Percentiles rank a stretch among this genome's conserved stretches.
Conservation (phyloP, 2,888 invertebrate species). For the Parnassius smintheus region DNA sequence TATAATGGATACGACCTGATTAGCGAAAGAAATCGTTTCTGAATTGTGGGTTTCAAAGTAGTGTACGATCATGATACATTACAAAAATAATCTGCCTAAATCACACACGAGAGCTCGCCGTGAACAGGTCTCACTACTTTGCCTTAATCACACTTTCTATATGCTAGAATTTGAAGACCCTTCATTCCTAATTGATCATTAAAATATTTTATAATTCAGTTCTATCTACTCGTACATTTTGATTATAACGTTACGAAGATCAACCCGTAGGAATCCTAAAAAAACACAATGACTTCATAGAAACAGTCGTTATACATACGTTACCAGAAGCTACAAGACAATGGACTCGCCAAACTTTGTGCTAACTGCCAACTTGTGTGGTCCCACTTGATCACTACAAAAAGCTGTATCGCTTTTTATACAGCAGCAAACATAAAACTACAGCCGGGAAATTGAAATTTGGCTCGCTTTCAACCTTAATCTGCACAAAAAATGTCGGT, state of each 20-base stretch:
- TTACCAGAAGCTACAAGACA: constrained; percentile 13
- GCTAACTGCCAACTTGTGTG: constrained; percentile 60
- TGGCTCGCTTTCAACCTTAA: constrained; percentile 43
- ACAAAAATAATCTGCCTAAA: too few species aligned
- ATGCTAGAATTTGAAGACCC: background rate
- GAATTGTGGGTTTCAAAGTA: too few species aligned
- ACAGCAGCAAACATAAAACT: constrained; percentile 39
- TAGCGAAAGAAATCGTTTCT: too few species aligned
- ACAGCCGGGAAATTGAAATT: constrained; percentile 30
- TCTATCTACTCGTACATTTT: too few species aligned
- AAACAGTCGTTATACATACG: background rate
- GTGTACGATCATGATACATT: too few species aligned
- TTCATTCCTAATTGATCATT: constrained; percentile 3
- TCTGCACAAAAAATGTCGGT: constrained; percentile 30
- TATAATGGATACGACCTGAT: too few species aligned
- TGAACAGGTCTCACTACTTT: background rate
- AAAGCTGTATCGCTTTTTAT: constrained; percentile 63
- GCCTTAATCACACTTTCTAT: too few species aligned
- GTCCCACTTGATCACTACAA: constrained; percentile 54
- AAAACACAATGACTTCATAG: constrained; percentile 6
- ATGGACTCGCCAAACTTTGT: constrained; percentile 26
- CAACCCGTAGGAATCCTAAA: background rate
- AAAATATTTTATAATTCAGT: background rate
- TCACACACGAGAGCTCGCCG: too few species aligned
- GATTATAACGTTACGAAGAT: background rate